Conservation (phyloP, 2,113 vertebrate species). For the Chaetodon trifascialis region DNA sequence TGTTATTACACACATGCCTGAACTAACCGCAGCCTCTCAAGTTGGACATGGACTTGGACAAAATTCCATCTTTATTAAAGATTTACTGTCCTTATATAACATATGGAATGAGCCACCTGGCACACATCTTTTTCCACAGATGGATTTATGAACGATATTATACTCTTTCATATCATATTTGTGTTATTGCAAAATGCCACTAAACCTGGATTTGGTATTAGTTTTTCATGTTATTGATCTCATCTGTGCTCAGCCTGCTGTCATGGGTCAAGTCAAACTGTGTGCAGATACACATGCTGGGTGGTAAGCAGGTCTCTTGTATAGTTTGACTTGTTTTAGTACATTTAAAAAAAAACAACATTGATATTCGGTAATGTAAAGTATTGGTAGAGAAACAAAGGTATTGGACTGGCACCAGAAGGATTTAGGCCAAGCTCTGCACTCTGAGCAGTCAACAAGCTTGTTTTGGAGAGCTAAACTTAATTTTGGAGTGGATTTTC, state of each 20-base stretch:
- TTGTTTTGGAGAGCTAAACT: neutral
- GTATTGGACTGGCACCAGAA: neutral
- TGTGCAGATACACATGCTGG: neutral
- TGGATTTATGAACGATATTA: neutral
- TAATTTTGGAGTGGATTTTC: constrained; percentile 32
- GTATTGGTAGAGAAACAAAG: neutral
- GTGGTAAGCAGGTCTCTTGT: neutral
- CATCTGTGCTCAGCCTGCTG: neutral
- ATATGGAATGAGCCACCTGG: neutral
- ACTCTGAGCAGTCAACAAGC: neutral
- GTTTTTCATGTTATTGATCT: neutral
- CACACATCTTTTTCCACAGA: neutral
- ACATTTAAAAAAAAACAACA: neutral
- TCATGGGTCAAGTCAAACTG: neutral
- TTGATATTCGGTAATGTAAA: neutral
- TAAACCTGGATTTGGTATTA: neutral
- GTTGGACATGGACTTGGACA: neutral
- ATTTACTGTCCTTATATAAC: neutral
- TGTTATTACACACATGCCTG: neutral
- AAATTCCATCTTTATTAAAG: neutral
- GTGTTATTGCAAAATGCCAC: neutral
- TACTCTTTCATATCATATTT: neutral
- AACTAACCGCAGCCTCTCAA: neutral
- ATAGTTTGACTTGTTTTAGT: neutral
- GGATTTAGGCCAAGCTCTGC: neutral